A percentile compares a stretch with the other conserved stretches of the same genome.
Evolutionary conservation across 1,140 invertebrate genomes (phyloP).

Genomic region (Heliconius nattereri): DNA sequence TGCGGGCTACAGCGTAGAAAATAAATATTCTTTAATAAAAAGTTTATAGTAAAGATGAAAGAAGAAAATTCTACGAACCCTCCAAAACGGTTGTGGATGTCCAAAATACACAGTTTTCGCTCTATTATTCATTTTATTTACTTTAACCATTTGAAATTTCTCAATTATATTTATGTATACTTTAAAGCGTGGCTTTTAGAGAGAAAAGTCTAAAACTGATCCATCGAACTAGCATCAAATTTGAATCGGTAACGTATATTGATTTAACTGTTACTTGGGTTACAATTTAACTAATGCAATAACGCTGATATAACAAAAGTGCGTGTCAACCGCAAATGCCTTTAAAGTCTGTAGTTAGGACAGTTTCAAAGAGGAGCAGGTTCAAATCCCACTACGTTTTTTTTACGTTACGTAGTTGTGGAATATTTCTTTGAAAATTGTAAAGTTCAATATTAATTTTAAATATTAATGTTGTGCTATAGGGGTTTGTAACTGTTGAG

Average conservation of each 20-base stretch:
- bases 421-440: no score
- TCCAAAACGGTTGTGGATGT: constrained; percentile 67
- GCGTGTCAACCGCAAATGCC: constrained; percentile 6
- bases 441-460: no score
- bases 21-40: no score
- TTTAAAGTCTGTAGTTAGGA: not conserved
- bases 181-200: not conserved
- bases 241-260: constrained; percentile 26
- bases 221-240: not conserved
- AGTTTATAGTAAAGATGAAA: no score
- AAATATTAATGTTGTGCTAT: no score
- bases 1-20: no score
- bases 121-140: constrained; percentile 34
- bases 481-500: no score
- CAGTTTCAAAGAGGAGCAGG: no score
- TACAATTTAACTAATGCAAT: constrained; percentile 27
- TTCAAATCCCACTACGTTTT: no score
- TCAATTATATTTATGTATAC: not conserved
- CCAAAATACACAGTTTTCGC: constrained; percentile 58
- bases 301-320: not conserved
- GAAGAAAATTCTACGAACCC: constrained; percentile 45
- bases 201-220: not conserved
- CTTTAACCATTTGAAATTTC: constrained; percentile 32
- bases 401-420: not conserved
- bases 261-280: constrained; percentile 51